Evolutionary conservation across 1,140 invertebrate species (phyloP).

Genomic region (Bombus huntii): DNA sequence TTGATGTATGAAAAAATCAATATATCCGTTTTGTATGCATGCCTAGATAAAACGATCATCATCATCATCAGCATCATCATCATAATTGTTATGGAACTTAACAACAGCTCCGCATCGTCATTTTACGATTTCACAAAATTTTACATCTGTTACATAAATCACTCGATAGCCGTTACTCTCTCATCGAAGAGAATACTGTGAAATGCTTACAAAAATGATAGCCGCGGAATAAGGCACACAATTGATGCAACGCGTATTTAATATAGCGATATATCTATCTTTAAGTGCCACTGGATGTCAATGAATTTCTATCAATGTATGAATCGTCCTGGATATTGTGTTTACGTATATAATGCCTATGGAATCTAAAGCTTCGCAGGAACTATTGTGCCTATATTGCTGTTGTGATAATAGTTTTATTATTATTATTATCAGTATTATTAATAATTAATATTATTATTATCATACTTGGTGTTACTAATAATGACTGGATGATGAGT

Average conservation of each 20-base stretch:
- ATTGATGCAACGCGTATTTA: constrained; percentile 81
- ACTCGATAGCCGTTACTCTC: constrained; percentile 19
- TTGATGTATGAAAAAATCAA: constrained; percentile 59
- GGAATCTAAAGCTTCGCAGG: constrained; percentile 69
- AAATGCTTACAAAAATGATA: constrained; percentile 81
- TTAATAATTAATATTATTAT: constrained; percentile 57
- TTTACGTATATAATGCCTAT: constrained; percentile 55
- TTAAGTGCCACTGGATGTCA: constrained; percentile 63
- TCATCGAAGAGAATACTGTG: constrained; percentile 62
- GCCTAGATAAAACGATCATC: constrained; percentile 57
- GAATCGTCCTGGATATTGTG: constrained; percentile 60
- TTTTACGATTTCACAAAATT: constrained; percentile 17
- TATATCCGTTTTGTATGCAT: constrained; percentile 51
- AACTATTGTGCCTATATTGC: constrained; percentile 69
- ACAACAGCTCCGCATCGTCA: neutral
- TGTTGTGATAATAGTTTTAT: constrained; percentile 62
- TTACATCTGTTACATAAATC: constrained; percentile 15
- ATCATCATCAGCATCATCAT: constrained; percentile 36
- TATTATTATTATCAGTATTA: constrained; percentile 47
- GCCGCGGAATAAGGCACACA: constrained; percentile 83
- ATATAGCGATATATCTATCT: constrained; percentile 73
- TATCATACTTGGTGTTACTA: constrained; percentile 41
- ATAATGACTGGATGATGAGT: constrained; percentile 48
- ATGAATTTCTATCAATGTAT: constrained; percentile 54
- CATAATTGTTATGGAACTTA: constrained; percentile 21